Base-by-base conservation (phyloP, 2,113 vertebrate species). In the Melanocharis versteri region DNA sequence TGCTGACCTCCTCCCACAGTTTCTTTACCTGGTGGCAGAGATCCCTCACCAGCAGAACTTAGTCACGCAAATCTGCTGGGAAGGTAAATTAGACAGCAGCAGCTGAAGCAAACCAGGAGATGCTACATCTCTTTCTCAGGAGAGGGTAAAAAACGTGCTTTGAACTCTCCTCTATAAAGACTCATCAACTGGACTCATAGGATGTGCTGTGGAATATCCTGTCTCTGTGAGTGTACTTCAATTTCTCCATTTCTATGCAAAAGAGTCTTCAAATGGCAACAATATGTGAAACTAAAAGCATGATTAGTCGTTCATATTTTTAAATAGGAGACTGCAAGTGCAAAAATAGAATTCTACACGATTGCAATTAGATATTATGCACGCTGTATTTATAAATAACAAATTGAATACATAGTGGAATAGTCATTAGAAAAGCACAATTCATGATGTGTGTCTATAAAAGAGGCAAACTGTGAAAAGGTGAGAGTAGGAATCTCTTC, bases 171-270 rank as follows among this genome's bases (percentile, higher is more conserved):
- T 70, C 66, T 62, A 22, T 5, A 35, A 76, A 37, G 78, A 68
- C 28, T 84, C 60, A 88, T 95, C 89, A 51, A 50, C 37, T 15
- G 60, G 42, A 37, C 86, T 58, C 89, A 83, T 35, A 79, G 9
- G 45, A 51, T 82, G 21, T 84, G 56, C 31, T 87, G 35, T 87
- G 35, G 68, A 94, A 69, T 87, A 78, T 53, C 54, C 45, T 91
- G 3, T 33, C 80, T 91, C 87, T 65, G n/a, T 51, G 50, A 92
- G 44, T 45, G 72, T 26, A 57, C 64, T 96, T 79, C 64, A 62
- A 89, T 93, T 93, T 81, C 61, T 93, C 68, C 66, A 86, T 95
- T 96, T 96, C 93, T 95, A 82, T 93, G 86, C 77, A 95, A 94
- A 97, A 92, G 39, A 26, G 35, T 83, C 92, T 71, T 54, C 84